Base-by-base conservation (phyloP, 2,797 vertebrate genomes). In the Scolopax bukidnonensis region DNA sequence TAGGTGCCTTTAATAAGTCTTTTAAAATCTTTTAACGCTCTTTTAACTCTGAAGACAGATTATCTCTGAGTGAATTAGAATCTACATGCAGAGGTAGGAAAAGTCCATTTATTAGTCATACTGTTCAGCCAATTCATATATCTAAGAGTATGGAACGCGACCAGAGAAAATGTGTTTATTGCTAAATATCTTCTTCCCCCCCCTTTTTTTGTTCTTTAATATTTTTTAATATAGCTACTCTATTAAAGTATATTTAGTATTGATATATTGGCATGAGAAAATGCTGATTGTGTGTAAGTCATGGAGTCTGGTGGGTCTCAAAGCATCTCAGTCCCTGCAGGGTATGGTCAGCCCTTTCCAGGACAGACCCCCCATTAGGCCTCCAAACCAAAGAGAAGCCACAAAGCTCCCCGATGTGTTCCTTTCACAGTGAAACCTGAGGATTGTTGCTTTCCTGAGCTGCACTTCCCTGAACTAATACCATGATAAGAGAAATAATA, bases 151-250 rank as follows among this genome's bases (percentile, higher is more conserved):
- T 2, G 1, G 47, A 78, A 38, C 38, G 30, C 5, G 21, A 51
- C 3, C 0, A 2, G 43, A 74, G 56, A 79, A 70, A 85, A 63
- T 0, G 1, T 23, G 7, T 36, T 56, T 41, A 15, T 60, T 51
- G 27, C 41, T 61, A 60, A 93, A 41, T 54, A 28, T 13, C 4
- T 64, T n/a, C 50, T 23, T 5, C 27, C 16, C 16, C 3, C 3
- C 0, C 0, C 1, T 4, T 5, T 8, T 41, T 5, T 8, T 41
- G 5, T 40, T 51, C 38, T 48, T 19, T 10, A 82, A 61, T 69
- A 38, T 40, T 51, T 32, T 48, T 19, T 10, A 82, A 61, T 69
- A 38, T 11, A 57, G 10, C 23, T 73, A 5, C 38, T 61, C 4
- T 61, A 43, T 27, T 59, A 30, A 67, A 60, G 38, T 73, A 15